Evolutionary conservation across 1,140 invertebrate genomes (phyloP).

Genomic region (Drosophila tropicalis): DNA sequence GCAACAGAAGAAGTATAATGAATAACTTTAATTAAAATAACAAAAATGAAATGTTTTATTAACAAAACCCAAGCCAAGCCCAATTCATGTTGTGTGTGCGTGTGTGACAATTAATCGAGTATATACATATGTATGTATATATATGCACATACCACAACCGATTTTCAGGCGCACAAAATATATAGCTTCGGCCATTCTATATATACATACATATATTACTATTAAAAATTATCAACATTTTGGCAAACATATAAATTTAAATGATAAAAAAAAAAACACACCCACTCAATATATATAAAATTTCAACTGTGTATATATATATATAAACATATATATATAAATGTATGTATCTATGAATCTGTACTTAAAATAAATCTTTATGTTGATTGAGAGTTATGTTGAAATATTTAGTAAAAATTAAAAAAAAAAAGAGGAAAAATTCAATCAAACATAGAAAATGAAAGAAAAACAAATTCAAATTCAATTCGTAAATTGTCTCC

Average conservation of each 20-base stretch:
- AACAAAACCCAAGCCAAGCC: constrained; percentile 22
- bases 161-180: constrained; percentile 18
- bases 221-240: constrained; percentile 7
- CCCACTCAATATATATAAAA: constrained; percentile 15
- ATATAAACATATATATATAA: no score
- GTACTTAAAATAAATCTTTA: constrained; percentile 34
- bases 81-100: constrained; percentile 34
- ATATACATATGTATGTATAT: neutral
- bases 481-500: constrained; percentile 2
- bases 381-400: constrained; percentile 53
- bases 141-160: neutral
- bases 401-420: constrained; percentile 9
- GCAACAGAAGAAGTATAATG: constrained; percentile 20
- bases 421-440: constrained; percentile 49
- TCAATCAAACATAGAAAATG: constrained; percentile 34
- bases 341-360: constrained; percentile 13
- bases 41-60: constrained; percentile 22
- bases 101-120: constrained; percentile 21
- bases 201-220: constrained; percentile 23
- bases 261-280: neutral
- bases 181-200: constrained; percentile 25
- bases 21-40: constrained; percentile 20
- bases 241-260: constrained; percentile 5
- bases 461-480: constrained; percentile 21
- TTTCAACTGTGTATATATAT: constrained; percentile 62